These are phyloP conservation scores for Hydractinia symbiolongicarpus DNA, from an alignment of 30 jellyfish, hydroid and myxozoan species.

Conservation along the genomic window DNA sequence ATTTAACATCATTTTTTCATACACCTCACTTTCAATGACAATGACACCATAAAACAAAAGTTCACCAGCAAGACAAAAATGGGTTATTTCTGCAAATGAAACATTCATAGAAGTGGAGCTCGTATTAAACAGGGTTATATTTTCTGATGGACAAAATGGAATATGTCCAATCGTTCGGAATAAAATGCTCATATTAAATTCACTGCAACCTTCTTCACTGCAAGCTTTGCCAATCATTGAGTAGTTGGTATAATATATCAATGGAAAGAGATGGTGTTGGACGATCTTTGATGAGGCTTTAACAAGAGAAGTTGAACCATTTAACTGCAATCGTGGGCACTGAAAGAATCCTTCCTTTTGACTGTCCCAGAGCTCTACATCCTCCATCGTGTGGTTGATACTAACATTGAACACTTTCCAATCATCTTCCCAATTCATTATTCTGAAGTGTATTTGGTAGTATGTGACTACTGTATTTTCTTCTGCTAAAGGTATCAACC, in stretches of 20 bases:
- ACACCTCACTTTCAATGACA: neutral
- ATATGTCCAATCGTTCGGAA: neutral
- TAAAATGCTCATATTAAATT: neutral
- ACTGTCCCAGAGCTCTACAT: neutral
- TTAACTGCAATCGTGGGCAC: too few species aligned
- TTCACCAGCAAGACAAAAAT: neutral
- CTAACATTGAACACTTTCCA: neutral
- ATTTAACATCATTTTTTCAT: neutral
- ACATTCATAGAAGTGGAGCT: neutral
- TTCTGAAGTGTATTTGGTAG: neutral
- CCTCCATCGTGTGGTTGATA: constrained; percentile 4
- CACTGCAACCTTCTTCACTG: constrained; percentile 22
- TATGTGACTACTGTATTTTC: constrained; percentile 15
- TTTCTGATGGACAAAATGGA: constrained; percentile 10
- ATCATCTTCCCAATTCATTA: neutral
- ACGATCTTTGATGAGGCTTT: neutral
- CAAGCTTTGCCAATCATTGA: constrained; percentile 13
- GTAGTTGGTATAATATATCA: constrained; percentile 1
- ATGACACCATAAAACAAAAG: constrained; percentile 1
- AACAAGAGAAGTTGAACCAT: too few species aligned
- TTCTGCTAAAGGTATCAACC: neutral
- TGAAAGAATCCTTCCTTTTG: neutral
- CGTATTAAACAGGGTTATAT: neutral
- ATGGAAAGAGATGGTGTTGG: neutral
- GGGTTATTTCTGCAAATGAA: neutral